Conservation (phyloP, 2,113 vertebrate genomes). For the Malaclemys terrapin region DNA sequence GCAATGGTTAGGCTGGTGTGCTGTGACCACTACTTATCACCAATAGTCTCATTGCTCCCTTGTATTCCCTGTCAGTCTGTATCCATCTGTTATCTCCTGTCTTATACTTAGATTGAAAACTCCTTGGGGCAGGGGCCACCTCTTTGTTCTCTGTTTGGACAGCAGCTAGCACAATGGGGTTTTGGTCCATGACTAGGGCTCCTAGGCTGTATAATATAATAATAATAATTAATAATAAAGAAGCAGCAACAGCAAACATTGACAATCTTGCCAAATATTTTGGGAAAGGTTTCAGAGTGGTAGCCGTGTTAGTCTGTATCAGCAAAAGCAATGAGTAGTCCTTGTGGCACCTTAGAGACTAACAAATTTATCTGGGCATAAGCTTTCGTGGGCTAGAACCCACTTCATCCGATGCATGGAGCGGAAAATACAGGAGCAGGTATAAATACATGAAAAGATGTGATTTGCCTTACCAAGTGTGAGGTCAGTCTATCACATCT, state of each 20-base stretch:
- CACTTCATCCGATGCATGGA: too few species aligned
- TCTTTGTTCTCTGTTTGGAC: not conserved
- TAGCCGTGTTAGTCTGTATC: too few species aligned
- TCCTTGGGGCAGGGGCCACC: not conserved
- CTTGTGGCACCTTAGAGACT: too few species aligned
- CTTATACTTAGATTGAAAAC: not conserved
- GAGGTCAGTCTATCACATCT: too few species aligned
- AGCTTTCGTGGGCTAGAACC: too few species aligned
- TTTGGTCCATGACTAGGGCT: not conserved
- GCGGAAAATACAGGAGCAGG: too few species aligned
- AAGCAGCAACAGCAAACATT: not conserved
- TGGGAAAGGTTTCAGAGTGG: not conserved
- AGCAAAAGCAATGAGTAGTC: too few species aligned
- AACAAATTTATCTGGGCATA: too few species aligned
- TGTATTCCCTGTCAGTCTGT: not conserved
- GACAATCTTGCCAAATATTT: not conserved
- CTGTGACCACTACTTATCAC: not conserved
- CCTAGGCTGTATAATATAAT: not conserved
- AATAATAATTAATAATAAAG: not conserved
- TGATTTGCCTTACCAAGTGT: too few species aligned
- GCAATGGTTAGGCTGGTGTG: not conserved
- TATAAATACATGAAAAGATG: too few species aligned
- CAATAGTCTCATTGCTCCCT: not conserved
- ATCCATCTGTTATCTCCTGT: not conserved
- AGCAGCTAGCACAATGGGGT: not conserved